phyloP scores from a whole-genome alignment of 2,113 vertebrate species.

The Semicossyphus pulcher region DNA sequence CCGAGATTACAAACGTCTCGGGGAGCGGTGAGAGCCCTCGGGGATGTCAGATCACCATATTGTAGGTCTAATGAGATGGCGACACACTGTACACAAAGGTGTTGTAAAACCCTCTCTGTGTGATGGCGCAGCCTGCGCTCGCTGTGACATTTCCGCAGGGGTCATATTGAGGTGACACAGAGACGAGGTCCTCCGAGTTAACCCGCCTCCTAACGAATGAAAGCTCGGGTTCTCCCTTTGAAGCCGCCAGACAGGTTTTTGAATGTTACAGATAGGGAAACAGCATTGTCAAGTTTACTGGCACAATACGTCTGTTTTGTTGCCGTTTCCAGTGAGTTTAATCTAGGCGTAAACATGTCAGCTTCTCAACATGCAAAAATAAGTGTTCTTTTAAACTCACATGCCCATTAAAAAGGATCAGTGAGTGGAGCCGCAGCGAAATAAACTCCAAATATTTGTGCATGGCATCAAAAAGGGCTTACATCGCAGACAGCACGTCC shows the following conservation, averaged over 20 bases:
- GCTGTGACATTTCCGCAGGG: slow-evolving; percentile 63
- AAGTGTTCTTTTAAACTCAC: slow-evolving; percentile 49
- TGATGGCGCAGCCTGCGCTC: slow-evolving; percentile 45
- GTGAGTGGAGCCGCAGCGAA: slow-evolving; percentile 53
- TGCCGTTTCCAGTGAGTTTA: slow-evolving; percentile 42
- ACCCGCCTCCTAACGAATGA: slow-evolving; percentile 23
- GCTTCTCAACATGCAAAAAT: slow-evolving; percentile 39
- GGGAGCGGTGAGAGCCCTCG: slow-evolving; percentile 45
- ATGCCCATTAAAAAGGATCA: slow-evolving; percentile 51
- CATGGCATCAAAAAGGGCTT: slow-evolving; percentile 70
- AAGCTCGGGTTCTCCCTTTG: slow-evolving; percentile 19
- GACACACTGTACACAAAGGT: slow-evolving; percentile 72
- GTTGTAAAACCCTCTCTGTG: slow-evolving; percentile 55
- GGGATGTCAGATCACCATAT: slow-evolving; percentile 75
- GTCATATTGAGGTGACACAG: slow-evolving; percentile 63
- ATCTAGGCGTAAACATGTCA: slow-evolving; percentile 56
- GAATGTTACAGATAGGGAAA: slow-evolving; percentile 22
- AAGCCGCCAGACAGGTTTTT: slow-evolving; percentile 31
- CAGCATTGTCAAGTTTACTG: slow-evolving; percentile 32
- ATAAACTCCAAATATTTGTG: slow-evolving; percentile 75
- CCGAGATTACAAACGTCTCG: slow-evolving; percentile 70
- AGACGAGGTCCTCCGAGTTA: slow-evolving; percentile 37
- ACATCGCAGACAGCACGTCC: slow-evolving; percentile 73
- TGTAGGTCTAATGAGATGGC: slow-evolving; percentile 74
- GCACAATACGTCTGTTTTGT: slow-evolving; percentile 29